These are phyloP conservation scores for Vipera latastei DNA, from an alignment of 2,797 vertebrate species.

Conservation along the genomic window DNA sequence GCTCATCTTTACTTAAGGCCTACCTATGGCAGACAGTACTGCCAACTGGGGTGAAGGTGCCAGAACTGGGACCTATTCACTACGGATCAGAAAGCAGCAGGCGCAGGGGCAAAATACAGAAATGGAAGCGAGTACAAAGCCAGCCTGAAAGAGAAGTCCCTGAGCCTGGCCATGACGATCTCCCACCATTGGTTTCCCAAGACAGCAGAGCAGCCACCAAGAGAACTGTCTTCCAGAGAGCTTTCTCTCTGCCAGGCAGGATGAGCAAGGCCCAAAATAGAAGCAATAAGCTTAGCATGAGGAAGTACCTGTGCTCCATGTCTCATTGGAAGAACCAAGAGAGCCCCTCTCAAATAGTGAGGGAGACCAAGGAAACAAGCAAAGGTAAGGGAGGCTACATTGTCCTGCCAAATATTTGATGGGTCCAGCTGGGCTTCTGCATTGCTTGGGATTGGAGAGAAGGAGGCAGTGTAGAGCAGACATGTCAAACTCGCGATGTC, in stretches of 20 bases:
- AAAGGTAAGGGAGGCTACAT: not conserved
- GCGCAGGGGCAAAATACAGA: constrained; percentile 79
- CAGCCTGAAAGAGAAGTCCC: constrained; percentile 51
- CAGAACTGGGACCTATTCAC: constrained; percentile 24
- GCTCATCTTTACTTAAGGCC: constrained; percentile 68
- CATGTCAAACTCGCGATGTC: too few species aligned
- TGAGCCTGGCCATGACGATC: fast-evolving
- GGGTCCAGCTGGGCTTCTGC: not conserved
- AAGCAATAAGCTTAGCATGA: constrained; percentile 61
- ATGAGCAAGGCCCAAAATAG: constrained; percentile 54
- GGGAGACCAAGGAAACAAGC: not conserved
- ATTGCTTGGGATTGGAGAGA: not conserved
- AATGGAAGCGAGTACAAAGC: constrained; percentile 79
- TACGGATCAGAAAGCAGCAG: constrained; percentile 41
- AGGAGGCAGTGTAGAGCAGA: not conserved
- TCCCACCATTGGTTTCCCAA: not conserved
- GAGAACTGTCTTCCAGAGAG: constrained; percentile 83
- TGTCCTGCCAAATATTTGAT: not conserved
- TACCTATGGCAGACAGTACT: constrained; percentile 82
- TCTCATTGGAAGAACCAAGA: constrained; percentile 80
- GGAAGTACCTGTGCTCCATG: constrained; percentile 78
- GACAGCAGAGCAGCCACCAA: constrained; percentile 37
- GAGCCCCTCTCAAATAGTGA: not conserved
- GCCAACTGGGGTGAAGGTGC: constrained; percentile 59
- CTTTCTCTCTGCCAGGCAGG: constrained; percentile 73